These are phyloP conservation scores for Nerophis ophidion DNA, from an alignment of 2,113 vertebrate genomes.

Conservation along the genomic window DNA sequence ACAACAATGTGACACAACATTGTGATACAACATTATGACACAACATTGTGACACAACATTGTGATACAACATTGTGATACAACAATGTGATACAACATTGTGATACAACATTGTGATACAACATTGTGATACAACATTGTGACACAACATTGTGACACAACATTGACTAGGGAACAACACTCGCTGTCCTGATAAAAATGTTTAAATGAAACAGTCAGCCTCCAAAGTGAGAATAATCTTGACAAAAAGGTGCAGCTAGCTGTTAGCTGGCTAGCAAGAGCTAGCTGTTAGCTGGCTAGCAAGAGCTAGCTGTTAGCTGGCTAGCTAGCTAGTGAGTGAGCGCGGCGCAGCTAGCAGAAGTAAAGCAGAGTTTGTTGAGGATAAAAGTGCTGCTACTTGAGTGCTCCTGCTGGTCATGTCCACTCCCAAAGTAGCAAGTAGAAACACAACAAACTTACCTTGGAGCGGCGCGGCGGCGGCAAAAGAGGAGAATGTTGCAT, in stretches of 20 bases:
- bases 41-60: too few relatives aligned
- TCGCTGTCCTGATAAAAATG: too few relatives aligned
- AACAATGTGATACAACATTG: too few relatives aligned
- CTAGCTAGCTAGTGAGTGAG: slow-evolving; percentile 29
- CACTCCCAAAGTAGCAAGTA: too few relatives aligned
- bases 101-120: too few relatives aligned
- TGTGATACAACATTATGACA: too few relatives aligned
- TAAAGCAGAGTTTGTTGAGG: background rate
- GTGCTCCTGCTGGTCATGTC: too few relatives aligned
- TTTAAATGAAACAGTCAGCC: background rate
- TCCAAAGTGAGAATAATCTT: too few relatives aligned
- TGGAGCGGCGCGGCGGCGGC: background rate
- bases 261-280: slow-evolving; percentile 15
- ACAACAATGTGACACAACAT: too few relatives aligned
- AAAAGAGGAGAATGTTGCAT: slow-evolving; percentile 59
- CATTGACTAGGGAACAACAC: too few relatives aligned
- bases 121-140: too few relatives aligned
- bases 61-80: too few relatives aligned
- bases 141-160: background rate
- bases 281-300: slow-evolving; percentile 2
- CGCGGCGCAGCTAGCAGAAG: slow-evolving; percentile 36
- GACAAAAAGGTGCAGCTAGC: background rate
- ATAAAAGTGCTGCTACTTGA: background rate
- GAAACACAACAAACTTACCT: slow-evolving; percentile 29
- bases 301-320: slow-evolving; percentile 15